Conservation (phyloP, 2,888 invertebrate genomes). For the Caenorhabditis virilis region DNA sequence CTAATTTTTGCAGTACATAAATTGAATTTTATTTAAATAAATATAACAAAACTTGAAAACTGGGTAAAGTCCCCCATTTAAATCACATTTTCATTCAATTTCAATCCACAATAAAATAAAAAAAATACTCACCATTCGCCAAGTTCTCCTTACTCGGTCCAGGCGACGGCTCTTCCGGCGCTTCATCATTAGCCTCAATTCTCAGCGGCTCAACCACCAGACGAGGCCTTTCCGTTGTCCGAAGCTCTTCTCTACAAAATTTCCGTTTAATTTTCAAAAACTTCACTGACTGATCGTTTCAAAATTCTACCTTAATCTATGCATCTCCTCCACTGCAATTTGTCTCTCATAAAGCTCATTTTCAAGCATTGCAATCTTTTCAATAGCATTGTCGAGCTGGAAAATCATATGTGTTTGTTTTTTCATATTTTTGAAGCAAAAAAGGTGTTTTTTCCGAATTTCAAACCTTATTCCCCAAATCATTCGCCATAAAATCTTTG, state of each 20-base stretch:
- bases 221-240: conserved; percentile 34
- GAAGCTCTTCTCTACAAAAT: conserved; percentile 9
- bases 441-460: not conserved
- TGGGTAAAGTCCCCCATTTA: too few relatives aligned
- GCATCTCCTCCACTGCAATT: conserved; percentile 43
- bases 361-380: conserved; percentile 42
- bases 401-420: not conserved
- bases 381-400: conserved; percentile 39
- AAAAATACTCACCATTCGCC: conserved; percentile 10
- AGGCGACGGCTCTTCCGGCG: conserved; percentile 1
- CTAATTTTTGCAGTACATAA: too few relatives aligned
- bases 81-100: too few relatives aligned
- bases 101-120: not conserved
- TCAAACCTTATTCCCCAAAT: conserved; percentile 21
- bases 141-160: conserved; percentile 2
- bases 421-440: not conserved
- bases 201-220: conserved; percentile 44
- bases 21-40: too few relatives aligned
- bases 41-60: too few relatives aligned
- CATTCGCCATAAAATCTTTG: conserved; percentile 40
- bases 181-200: conserved; percentile 27
- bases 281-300: conserved; percentile 7
- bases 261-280: not conserved
- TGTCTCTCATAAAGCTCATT: conserved; percentile 43
- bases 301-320: conserved; percentile 28